Evolutionary conservation across 2,797 vertebrate genomes (phyloP), one percentile per base, ranked within the genome.

Genomic region (Cyclura pinguis): DNA sequence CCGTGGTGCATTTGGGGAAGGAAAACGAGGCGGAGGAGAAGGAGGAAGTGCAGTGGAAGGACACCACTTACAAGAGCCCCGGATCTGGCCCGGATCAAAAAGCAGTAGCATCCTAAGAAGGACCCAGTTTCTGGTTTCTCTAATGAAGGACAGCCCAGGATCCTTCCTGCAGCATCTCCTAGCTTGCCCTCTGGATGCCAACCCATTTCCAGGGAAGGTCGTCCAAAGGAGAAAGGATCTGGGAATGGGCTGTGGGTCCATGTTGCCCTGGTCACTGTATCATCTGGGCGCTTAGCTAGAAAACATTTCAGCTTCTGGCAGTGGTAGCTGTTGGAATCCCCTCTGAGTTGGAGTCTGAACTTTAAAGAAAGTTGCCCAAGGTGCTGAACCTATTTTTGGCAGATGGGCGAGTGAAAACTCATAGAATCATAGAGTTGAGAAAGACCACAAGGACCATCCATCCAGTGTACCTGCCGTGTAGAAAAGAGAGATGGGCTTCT

Each of bases 11-110:
- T 32, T 1, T 10, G 72, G 18, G 12, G 55, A 4, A 80, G 80
- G 55, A 47, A 27, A 2, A 55, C 42, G 22, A 32, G 32, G 1
- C 16, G 2, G n/a, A 7, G 27, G 18, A 3, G 16, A 9, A 84
- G 55, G 29, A 47, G 50, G 1, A 4, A 3, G 27, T 5, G 5
- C 1, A 0, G 2, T 3, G 16, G n/a, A 42, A 9, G 2, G n/a
- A 8, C 38, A 14, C 4, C 38, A 14, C 4, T 14, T 24, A 32
- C 10, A 22, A 35, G 9, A 10, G 7, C 8, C 89, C 24, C 16
- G 8, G 38, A n/a, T 73, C 22, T 24, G 22, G 38, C 55, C 50
- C 0, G 29, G 20, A 1, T 47, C 20, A 0, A n/a, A 42, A n/a
- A 80, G 35, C 1, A 62, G 20, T 4, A 4, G 27, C 0, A 2